Base-by-base conservation (phyloP, 2,888 invertebrate species). In the Pristionchus japonicus region DNA sequence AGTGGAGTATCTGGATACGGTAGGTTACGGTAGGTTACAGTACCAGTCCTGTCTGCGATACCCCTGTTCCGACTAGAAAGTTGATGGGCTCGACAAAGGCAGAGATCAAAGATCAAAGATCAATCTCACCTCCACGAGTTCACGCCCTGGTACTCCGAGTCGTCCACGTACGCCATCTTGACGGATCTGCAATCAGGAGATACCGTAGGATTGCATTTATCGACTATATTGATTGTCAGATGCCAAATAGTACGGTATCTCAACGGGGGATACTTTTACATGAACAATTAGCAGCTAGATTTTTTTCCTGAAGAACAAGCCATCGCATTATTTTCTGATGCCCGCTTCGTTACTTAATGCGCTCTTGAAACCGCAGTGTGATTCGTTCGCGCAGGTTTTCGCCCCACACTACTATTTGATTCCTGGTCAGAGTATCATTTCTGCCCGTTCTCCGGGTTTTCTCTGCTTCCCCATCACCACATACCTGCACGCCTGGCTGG, bases 401-500 rank as follows among this genome's bases (percentile, higher is more conserved):
- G n/a, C n/a, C n/a, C n/a, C n/a, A n/a, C n/a, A n/a, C n/a, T 2
- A 20, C 34, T 15, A 67, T 67, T 67, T 13, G 31, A 67, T 34
- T 3, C 1, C 15, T 1, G n/a, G 23, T 2, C 1, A 70, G 37
- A 6, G 40, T 43, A 27, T 3, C 52, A 52, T 52, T n/a, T 57
- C n/a, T n/a, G n/a, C n/a, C n/a, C n/a, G n/a, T n/a, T n/a, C n/a
- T n/a, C n/a, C n/a, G n/a, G n/a, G n/a, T n/a, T n/a, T n/a, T n/a
- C n/a, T n/a, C n/a, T n/a, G n/a, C n/a, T n/a, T n/a, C n/a, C n/a
- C n/a, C n/a, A n/a, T n/a, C n/a, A n/a, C n/a, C n/a, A n/a, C n/a
- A n/a, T 23, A 17, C 34, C 40, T 88, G 86, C 93, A 93, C 17
- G 92, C 90, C 61, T 90, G 91, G 15, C 91, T 91, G 23, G 92